A percentile compares a stretch with the other conserved stretches of the same genome.
phyloP scores from a whole-genome alignment of 2,113 vertebrate genomes.

The Haemorhous mexicanus region DNA sequence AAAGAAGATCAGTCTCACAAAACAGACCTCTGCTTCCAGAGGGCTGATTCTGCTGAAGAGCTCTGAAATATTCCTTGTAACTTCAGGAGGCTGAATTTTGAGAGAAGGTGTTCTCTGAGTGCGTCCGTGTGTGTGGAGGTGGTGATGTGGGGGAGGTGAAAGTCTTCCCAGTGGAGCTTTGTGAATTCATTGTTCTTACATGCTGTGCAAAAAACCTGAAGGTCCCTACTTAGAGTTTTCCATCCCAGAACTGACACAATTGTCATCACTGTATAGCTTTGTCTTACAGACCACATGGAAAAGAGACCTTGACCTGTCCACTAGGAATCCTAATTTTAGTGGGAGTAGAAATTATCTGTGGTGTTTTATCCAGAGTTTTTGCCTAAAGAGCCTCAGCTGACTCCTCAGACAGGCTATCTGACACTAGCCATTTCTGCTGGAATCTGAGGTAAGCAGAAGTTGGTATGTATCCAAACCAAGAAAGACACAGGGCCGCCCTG shows the following conservation, averaged over 20 bases:
- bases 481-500: background rate
- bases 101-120: background rate
- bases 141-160: background rate
- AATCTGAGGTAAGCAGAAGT: background rate
- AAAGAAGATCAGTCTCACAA: background rate
- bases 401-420: background rate
- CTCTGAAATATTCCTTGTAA: background rate
- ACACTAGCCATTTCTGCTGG: background rate
- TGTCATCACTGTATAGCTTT: background rate
- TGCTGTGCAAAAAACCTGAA: background rate
- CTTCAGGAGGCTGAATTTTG: background rate
- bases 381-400: background rate
- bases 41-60: background rate
- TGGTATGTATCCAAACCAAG: background rate
- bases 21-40: background rate
- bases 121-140: background rate
- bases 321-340: background rate
- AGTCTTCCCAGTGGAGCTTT: background rate
- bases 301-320: background rate
- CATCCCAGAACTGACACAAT: background rate
- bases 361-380: background rate
- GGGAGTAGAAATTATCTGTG: background rate
- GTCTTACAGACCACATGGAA: background rate
- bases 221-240: background rate
- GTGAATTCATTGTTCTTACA: background rate